A percentile compares a stretch with the other conserved stretches of the same genome.
These are phyloP conservation scores for Nymphalis io DNA, from an alignment of 1,140 invertebrate genomes.

Conservation along the genomic window DNA sequence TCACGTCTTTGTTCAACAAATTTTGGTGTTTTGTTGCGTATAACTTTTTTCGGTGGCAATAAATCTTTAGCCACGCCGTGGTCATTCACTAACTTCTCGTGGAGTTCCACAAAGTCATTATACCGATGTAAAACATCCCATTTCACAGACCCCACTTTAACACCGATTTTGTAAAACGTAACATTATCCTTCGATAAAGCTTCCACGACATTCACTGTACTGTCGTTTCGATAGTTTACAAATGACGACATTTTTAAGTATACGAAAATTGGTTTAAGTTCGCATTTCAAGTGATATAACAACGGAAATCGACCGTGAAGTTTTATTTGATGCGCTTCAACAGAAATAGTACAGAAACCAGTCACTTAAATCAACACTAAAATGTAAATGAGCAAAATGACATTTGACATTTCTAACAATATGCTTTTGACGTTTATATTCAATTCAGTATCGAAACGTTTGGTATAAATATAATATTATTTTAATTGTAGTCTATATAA, in stretches of 20 bases:
- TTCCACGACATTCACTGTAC: conserved; percentile 68
- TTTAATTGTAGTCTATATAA: too few species aligned
- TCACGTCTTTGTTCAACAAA: conserved; percentile 92
- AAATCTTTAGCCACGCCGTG: conserved; percentile 91
- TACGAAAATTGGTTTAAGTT: conserved; percentile 1
- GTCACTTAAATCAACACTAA: not conserved
- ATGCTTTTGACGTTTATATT: too few species aligned
- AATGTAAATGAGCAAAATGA: not conserved
- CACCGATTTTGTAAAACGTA: conserved; percentile 76
- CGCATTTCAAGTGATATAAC: conserved; percentile 28
- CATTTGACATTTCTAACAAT: conserved; percentile 2
- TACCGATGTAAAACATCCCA: conserved; percentile 94
- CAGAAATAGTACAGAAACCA: conserved; percentile 8
- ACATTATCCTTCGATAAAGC: conserved; percentile 72
- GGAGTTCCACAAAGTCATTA: conserved; percentile 93
- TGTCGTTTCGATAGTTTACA: conserved; percentile 68
- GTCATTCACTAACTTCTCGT: conserved; percentile 89
- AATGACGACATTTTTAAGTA: conserved; percentile 64
- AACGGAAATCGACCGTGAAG: conserved; percentile 15
- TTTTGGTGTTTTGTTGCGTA: conserved; percentile 83
- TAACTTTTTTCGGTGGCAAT: conserved; percentile 94
- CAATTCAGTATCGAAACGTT: not conserved
- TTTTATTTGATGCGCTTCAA: conserved; percentile 10
- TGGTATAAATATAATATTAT: too few species aligned
- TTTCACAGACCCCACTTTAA: conserved; percentile 84